These are phyloP conservation scores for Erinaceus europaeus DNA, from an alignment of 2,113 vertebrate genomes.

Conservation along the genomic window DNA sequence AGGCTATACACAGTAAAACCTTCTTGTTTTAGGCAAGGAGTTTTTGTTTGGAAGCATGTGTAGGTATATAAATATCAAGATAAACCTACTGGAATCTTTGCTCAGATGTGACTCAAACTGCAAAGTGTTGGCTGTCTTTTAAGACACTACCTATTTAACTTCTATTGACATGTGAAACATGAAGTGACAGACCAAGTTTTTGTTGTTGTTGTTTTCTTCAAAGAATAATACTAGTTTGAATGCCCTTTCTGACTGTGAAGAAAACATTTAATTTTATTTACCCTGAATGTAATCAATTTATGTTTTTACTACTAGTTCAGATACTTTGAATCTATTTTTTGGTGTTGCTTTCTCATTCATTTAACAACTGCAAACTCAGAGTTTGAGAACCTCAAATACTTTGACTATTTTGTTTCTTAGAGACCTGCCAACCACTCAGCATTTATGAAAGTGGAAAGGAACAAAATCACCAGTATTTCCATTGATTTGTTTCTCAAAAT, in stretches of 20 bases:
- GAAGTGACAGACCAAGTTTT: not conserved
- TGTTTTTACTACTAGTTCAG: not conserved
- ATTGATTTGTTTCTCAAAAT: constrained; percentile 11
- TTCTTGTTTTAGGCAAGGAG: not conserved
- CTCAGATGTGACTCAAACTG: not conserved
- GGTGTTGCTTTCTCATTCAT: constrained; percentile 15
- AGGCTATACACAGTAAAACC: constrained; percentile 3
- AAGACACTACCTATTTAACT: not conserved
- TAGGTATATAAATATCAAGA: not conserved
- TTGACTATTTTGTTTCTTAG: constrained; percentile 7
- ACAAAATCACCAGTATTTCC: not conserved
- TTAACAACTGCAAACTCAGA: constrained; percentile 24
- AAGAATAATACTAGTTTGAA: constrained; percentile 22
- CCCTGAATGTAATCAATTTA: constrained; percentile 24
- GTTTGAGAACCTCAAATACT: constrained; percentile 37
- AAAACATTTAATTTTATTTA: not conserved
- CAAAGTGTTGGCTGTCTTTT: not conserved
- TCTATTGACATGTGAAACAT: not conserved
- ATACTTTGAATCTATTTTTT: constrained; percentile 21
- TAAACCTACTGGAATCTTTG: not conserved
- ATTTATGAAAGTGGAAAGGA: constrained; percentile 8
- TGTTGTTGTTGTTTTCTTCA: not conserved
- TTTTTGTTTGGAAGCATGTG: constrained; percentile 14
- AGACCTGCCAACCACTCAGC: not conserved
- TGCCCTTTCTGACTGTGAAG: not conserved